phyloP scores from a whole-genome alignment of 2,888 invertebrate species.

The Platycheirus albimanus region DNA sequence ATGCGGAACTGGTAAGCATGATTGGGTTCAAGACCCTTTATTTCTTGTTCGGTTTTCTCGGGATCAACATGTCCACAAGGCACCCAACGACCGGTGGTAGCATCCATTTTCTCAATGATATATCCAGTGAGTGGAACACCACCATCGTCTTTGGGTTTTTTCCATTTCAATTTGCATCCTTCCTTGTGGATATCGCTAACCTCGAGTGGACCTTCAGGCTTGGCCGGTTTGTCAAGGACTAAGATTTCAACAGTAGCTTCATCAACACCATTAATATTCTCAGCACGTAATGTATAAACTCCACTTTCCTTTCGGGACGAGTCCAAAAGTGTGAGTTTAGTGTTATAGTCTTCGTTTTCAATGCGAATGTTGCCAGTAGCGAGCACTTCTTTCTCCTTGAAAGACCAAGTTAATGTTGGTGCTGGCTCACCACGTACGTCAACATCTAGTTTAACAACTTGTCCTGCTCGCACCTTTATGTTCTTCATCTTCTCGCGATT shows the following conservation, averaged over 20 bases:
- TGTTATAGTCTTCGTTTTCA: constrained; percentile 95
- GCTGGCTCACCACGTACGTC: constrained; percentile 98
- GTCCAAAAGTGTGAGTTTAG: constrained; percentile 91
- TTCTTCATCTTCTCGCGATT: constrained; percentile 96
- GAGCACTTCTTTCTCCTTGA: constrained; percentile 85
- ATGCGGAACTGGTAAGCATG: constrained; percentile 99
- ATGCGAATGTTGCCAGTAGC: constrained; percentile 88
- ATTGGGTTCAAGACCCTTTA: constrained; percentile 94
- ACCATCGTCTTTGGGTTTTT: constrained; percentile 97
- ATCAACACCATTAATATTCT: constrained; percentile 96
- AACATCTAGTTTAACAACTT: constrained; percentile 94
- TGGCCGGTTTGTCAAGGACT: constrained; percentile 86
- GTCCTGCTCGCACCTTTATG: constrained; percentile 94
- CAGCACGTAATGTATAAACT: constrained; percentile 94
- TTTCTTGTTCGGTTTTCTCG: constrained; percentile 90
- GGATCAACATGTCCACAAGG: constrained; percentile 93
- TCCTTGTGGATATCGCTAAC: constrained; percentile 95
- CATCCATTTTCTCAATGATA: constrained; percentile 97
- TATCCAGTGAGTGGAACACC: constrained; percentile 95
- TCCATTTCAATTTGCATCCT: constrained; percentile 96
- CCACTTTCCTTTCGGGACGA: constrained; percentile 94
- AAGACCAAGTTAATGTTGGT: constrained; percentile 92
- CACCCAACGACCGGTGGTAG: constrained; percentile 92
- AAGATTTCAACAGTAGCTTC: constrained; percentile 96
- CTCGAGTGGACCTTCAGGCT: constrained; percentile 93